Evolutionary conservation across 2,797 vertebrate species (phyloP).

Genomic region (Mallotus villosus): DNA sequence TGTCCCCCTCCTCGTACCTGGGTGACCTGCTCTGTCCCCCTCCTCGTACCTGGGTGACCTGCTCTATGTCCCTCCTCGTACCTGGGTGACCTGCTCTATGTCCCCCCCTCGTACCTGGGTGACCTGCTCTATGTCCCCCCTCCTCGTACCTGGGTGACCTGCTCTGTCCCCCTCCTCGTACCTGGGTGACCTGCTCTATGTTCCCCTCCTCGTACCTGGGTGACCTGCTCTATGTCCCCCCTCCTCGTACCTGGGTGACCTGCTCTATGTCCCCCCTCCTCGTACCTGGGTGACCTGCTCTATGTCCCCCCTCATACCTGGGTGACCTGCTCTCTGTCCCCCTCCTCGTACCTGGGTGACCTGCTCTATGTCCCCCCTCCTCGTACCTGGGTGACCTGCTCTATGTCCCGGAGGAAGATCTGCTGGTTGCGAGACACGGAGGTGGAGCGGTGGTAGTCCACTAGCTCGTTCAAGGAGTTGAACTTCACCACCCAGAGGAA

Average conservation of each 20-base stretch:
- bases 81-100: constrained; percentile 97
- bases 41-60: too few relatives aligned
- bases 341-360: constrained; percentile 85
- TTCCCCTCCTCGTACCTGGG: constrained; percentile 98
- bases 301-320: constrained; percentile 99
- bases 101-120: constrained; percentile 98
- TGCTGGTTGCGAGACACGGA: constrained; percentile 99
- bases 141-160: too few relatives aligned
- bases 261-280: too few relatives aligned
- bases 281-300: constrained; percentile 95
- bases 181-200: constrained; percentile 97
- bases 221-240: constrained; percentile 96
- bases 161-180: constrained; percentile 53
- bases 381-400: constrained; percentile 93
- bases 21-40: constrained; percentile 94
- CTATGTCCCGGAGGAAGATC: constrained; percentile 97
- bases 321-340: constrained; percentile 96
- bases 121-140: constrained; percentile 95
- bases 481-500: constrained; percentile 99
- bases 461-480: constrained; percentile 97
- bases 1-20: constrained; percentile 99
- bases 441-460: constrained; percentile 97
- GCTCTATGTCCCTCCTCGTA: constrained; percentile 58
- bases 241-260: too few relatives aligned
- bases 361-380: constrained; percentile 87